Evolutionary conservation across 37 sponge, comb jelly and placozoan species (phyloP).

Genomic region (Tethya wilhelma): DNA sequence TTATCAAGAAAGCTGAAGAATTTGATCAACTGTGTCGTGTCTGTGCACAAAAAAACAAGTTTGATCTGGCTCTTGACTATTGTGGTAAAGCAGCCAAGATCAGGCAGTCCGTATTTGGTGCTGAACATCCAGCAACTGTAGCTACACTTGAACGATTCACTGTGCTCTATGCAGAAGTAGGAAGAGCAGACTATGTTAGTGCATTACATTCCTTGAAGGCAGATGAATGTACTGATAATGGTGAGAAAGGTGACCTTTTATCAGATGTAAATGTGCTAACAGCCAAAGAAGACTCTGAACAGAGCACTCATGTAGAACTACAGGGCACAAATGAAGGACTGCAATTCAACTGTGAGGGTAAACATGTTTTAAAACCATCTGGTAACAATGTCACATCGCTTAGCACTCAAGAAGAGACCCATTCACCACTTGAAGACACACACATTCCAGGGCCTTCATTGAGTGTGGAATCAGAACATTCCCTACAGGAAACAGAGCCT

Average conservation of each 20-base stretch:
- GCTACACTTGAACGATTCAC: constrained; percentile 24
- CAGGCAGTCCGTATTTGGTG: constrained; percentile 30
- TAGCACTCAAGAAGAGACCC: too few species aligned
- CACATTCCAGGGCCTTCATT: too few species aligned
- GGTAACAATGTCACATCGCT: too few species aligned
- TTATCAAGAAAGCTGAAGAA: constrained; percentile 51
- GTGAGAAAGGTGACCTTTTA: constrained; percentile 15
- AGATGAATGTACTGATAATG: neutral
- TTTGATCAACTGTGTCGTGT: constrained; percentile 23
- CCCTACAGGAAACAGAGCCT: too few species aligned
- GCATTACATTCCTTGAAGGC: too few species aligned
- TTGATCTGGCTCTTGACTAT: constrained; percentile 42
- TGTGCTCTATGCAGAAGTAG: constrained; percentile 39
- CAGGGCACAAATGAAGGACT: neutral
- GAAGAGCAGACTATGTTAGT: neutral
- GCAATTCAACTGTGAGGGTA: too few species aligned
- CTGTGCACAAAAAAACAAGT: constrained; percentile 7
- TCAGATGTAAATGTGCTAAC: neutral
- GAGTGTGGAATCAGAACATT: too few species aligned
- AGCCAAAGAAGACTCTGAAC: too few species aligned
- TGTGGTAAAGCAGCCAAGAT: constrained; percentile 39
- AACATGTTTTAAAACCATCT: too few species aligned
- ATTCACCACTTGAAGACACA: too few species aligned
- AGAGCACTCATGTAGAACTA: neutral
- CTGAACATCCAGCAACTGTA: constrained; percentile 5